Evolutionary conservation across 1,140 invertebrate genomes (phyloP).

Genomic region (Antheraea pernyi): DNA sequence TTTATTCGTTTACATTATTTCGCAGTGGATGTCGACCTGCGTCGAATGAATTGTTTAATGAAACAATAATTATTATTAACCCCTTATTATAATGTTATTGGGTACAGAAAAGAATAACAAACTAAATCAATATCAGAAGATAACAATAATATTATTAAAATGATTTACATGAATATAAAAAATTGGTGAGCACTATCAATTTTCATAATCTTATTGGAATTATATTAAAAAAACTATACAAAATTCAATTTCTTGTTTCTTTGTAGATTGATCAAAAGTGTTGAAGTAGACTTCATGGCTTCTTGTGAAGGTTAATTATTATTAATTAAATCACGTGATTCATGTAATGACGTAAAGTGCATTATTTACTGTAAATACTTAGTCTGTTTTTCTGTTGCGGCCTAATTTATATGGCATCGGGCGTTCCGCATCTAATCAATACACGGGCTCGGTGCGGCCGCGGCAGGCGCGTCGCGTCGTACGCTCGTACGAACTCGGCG

Average conservation of each 20-base stretch:
- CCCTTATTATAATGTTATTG: background rate
- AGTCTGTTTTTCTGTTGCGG: conserved; percentile 71
- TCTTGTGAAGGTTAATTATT: background rate
- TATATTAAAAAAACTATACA: too few relatives aligned
- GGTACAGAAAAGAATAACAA: background rate
- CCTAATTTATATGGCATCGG: conserved; percentile 79
- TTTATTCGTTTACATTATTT: conserved; percentile 77
- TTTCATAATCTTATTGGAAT: too few relatives aligned
- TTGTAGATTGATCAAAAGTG: too few relatives aligned
- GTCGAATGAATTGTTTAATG: conserved; percentile 54
- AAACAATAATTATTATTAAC: conserved; percentile 25
- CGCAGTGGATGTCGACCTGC: conserved; percentile 55
- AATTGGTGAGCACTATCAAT: too few relatives aligned
- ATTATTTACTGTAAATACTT: conserved; percentile 33
- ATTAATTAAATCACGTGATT: too few relatives aligned
- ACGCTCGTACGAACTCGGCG: conserved; percentile 49
- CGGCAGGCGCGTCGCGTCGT: conserved; percentile 44
- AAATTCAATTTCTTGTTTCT: too few relatives aligned
- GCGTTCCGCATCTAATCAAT: conserved; percentile 80
- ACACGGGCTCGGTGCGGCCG: conserved; percentile 61
- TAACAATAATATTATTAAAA: background rate
- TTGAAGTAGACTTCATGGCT: background rate
- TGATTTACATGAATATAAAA: too few relatives aligned
- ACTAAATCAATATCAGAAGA: background rate
- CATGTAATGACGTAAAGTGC: background rate